Conservation (phyloP, 2,797 vertebrate species). For the Austrolebias charrua region DNA sequence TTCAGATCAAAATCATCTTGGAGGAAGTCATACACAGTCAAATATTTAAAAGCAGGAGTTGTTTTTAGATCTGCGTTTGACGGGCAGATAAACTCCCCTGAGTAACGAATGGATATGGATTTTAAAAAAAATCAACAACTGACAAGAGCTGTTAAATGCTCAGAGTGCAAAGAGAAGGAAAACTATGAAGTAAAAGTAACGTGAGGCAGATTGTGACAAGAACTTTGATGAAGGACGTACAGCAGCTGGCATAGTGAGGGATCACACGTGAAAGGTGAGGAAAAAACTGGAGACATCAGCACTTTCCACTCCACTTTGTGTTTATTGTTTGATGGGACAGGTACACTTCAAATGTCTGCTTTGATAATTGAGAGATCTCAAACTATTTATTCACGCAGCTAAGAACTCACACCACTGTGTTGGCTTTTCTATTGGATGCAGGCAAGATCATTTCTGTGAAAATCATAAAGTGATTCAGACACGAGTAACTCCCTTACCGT, state of each 20-base stretch:
- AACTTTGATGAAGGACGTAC: slow-evolving; percentile 47
- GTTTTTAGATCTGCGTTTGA: slow-evolving; percentile 47
- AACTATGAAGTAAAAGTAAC: not conserved
- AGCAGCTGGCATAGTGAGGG: slow-evolving; percentile 43
- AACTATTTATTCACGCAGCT: not conserved
- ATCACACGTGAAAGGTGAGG: slow-evolving; percentile 6
- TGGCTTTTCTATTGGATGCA: not conserved
- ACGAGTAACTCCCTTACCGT: not conserved
- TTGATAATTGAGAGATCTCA: slow-evolving; percentile 19
- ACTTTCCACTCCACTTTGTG: slow-evolving; percentile 19
- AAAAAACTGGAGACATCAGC: slow-evolving; percentile 17
- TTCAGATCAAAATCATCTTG: slow-evolving; percentile 38
- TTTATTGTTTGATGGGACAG: slow-evolving; percentile 34
- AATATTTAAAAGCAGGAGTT: slow-evolving; percentile 43
- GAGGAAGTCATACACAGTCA: slow-evolving; percentile 33
- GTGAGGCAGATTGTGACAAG: slow-evolving; percentile 44
- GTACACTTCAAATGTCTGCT: slow-evolving; percentile 30
- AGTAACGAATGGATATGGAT: slow-evolving; percentile 34
- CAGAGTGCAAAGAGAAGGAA: slow-evolving; percentile 23
- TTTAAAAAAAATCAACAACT: slow-evolving; percentile 33
- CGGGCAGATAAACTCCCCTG: slow-evolving; percentile 49
- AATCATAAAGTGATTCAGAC: not conserved
- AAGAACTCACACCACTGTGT: slow-evolving; percentile 5
- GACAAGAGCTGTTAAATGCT: slow-evolving; percentile 51
- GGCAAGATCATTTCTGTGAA: not conserved